Evolutionary conservation across 2,797 vertebrate species (phyloP).

Genomic region (Eulemur albifrons): DNA sequence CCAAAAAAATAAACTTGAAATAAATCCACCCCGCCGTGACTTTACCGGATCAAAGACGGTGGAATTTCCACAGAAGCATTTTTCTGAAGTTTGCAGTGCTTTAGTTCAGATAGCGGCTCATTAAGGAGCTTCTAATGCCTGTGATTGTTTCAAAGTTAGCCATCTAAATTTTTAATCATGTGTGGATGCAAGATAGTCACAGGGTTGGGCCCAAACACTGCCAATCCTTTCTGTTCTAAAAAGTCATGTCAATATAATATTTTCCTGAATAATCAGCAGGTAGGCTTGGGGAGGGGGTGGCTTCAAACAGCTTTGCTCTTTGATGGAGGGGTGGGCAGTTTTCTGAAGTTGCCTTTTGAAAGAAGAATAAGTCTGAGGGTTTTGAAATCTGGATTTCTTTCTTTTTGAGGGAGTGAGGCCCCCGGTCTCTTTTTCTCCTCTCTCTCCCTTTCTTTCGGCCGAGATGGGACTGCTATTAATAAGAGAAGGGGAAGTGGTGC

Average conservation of each 20-base stretch:
- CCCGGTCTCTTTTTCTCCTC: not conserved
- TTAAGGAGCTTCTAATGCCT: conserved; percentile 94
- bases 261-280: conserved; percentile 84
- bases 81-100: conserved; percentile 91
- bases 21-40: conserved; percentile 92
- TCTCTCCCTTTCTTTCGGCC: conserved; percentile 15
- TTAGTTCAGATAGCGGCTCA: conserved; percentile 93
- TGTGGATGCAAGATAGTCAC: conserved; percentile 90
- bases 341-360: conserved; percentile 73
- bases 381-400: conserved; percentile 65
- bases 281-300: conserved; percentile 56
- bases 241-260: conserved; percentile 88
- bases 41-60: conserved; percentile 93
- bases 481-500: not conserved
- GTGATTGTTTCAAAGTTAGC: conserved; percentile 95
- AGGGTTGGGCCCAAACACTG: conserved; percentile 80
- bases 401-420: conserved; percentile 27
- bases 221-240: conserved; percentile 81
- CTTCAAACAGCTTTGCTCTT: conserved; percentile 64
- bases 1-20: conserved; percentile 88
- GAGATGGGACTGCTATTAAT: conserved; percentile 60
- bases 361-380: conserved; percentile 61
- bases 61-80: conserved; percentile 91
- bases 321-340: conserved; percentile 55
- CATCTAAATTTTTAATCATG: conserved; percentile 98